Conservation (phyloP, 2,113 vertebrate genomes). For the Variabilichromis moorii region DNA sequence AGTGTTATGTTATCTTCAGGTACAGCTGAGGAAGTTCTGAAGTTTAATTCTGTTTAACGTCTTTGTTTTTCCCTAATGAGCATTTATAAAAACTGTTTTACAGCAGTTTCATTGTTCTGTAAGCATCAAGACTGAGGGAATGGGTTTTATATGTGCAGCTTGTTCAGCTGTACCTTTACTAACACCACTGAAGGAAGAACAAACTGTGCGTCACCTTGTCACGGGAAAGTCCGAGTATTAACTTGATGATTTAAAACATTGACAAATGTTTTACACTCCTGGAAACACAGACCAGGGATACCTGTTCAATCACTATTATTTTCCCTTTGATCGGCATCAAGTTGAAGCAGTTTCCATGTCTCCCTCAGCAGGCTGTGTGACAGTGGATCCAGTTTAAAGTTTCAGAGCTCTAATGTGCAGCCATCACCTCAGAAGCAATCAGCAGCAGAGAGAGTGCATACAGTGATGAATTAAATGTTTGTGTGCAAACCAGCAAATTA, state of each 20-base stretch:
- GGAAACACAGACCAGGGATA: background rate
- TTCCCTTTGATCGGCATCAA: fast-evolving
- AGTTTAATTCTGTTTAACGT: fast-evolving
- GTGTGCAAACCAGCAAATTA: background rate
- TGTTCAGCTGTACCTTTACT: background rate
- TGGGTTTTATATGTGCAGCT: background rate
- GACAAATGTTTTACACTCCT: background rate
- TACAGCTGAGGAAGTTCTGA: background rate
- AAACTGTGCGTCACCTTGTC: background rate
- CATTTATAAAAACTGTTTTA: background rate
- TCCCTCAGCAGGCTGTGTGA: background rate
- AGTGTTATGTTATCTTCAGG: background rate
- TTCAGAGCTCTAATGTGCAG: background rate
- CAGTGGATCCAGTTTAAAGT: background rate
- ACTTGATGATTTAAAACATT: background rate
- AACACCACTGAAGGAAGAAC: background rate
- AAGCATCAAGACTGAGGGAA: fast-evolving
- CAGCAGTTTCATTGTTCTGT: background rate
- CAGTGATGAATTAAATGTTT: background rate
- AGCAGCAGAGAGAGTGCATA: background rate
- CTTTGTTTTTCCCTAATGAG: background rate
- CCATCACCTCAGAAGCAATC: background rate
- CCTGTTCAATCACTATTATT: background rate
- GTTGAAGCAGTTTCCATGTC: background rate
- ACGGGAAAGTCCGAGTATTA: fast-evolving